Evolutionary conservation across 2,113 vertebrate species (phyloP).

Genomic region (Ardeotis arabs): DNA sequence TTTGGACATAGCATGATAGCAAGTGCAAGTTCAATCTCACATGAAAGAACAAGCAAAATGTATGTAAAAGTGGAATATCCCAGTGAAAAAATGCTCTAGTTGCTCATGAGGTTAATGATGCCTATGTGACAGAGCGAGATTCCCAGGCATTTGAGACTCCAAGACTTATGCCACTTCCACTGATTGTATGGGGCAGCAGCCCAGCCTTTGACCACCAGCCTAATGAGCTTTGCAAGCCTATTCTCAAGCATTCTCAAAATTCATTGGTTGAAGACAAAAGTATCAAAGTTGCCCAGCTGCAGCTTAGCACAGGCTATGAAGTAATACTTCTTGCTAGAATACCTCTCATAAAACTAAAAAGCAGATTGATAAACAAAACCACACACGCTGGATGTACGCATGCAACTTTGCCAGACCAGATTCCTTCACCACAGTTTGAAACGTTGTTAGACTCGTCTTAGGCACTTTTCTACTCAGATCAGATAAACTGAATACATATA

Average conservation of each 20-base stretch:
- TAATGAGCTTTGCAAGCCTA: neutral
- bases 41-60: neutral
- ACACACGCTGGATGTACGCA: neutral
- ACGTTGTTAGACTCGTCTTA: neutral
- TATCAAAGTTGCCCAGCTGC: neutral
- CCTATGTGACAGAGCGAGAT: neutral
- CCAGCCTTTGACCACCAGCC: neutral
- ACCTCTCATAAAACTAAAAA: neutral
- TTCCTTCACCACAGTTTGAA: neutral
- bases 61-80: neutral
- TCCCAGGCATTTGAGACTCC: neutral
- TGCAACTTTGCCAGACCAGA: neutral
- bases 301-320: neutral
- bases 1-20: neutral
- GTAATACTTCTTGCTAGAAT: neutral
- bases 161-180: neutral
- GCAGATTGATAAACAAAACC: neutral
- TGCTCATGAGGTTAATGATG: accelerated
- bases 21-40: neutral
- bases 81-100: neutral
- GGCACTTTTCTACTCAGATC: neutral
- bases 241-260: neutral
- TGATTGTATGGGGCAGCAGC: neutral
- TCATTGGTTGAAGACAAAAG: neutral
- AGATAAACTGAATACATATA: neutral